These are phyloP conservation scores for Andrena praecox DNA, from an alignment of 2,888 invertebrate genomes.

Conservation along the genomic window DNA sequence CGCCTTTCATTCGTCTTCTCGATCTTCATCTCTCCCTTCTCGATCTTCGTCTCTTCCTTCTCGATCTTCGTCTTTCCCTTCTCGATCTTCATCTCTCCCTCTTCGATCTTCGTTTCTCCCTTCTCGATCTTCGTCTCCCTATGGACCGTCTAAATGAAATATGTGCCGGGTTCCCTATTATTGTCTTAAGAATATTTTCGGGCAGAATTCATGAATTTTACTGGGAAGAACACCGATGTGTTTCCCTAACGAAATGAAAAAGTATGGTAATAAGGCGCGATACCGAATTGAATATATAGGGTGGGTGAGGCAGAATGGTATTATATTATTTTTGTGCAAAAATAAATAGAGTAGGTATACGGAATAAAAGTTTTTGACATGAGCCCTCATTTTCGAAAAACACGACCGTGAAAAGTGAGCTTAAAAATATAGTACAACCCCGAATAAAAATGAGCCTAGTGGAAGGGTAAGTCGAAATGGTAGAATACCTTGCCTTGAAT, in stretches of 20 bases:
- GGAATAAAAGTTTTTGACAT: too few species aligned
- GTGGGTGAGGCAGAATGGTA: too few species aligned
- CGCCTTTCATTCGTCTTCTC: neutral
- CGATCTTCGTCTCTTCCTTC: neutral
- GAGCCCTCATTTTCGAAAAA: too few species aligned
- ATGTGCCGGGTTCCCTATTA: neutral
- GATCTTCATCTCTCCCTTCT: neutral
- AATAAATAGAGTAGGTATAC: too few species aligned
- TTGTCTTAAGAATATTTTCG: constrained; percentile 1
- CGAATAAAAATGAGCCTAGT: too few species aligned
- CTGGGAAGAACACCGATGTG: too few species aligned
- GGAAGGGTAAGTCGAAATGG: too few species aligned
- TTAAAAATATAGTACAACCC: neutral
- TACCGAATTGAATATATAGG: too few species aligned
- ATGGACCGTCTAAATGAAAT: neutral
- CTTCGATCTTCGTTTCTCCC: neutral
- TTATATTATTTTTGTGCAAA: too few species aligned
- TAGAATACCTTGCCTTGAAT: too few species aligned
- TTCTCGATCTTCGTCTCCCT: neutral
- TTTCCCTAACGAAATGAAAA: too few species aligned
- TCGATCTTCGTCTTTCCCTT: constrained; percentile 14
- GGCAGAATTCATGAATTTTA: neutral
- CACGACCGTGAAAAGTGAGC: neutral
- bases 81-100: neutral
- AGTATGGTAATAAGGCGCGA: too few species aligned